Percentiles rank a stretch among this genome's conserved stretches.
phyloP scores from a whole-genome alignment of 2,888 invertebrate species.

The Ditula angustiorana region DNA sequence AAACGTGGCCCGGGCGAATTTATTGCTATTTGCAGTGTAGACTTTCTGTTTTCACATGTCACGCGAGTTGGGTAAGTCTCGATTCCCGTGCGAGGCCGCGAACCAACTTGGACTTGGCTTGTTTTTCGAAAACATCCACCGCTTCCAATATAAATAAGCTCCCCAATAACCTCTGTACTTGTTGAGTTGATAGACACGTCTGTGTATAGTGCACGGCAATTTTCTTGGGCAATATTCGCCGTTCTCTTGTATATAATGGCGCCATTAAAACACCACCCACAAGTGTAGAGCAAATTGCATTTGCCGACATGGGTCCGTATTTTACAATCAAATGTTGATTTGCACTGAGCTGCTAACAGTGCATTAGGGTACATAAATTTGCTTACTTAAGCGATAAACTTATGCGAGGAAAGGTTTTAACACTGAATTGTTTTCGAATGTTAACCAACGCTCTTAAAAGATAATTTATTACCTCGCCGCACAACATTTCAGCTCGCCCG shows the following conservation, averaged over 20 bases:
- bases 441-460: slow-evolving; percentile 65
- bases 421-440: slow-evolving; percentile 67
- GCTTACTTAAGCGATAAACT: slow-evolving; percentile 75
- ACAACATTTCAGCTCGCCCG: slow-evolving; percentile 47
- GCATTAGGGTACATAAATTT: slow-evolving; percentile 80
- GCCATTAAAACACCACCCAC: slow-evolving; percentile 83
- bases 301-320: slow-evolving; percentile 76
- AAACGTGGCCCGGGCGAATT: slow-evolving; percentile 73
- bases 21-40: slow-evolving; percentile 76
- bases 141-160: slow-evolving; percentile 25
- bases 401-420: slow-evolving; percentile 64
- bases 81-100: slow-evolving; percentile 38
- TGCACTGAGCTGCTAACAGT: slow-evolving; percentile 73
- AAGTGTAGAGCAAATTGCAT: slow-evolving; percentile 79
- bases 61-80: slow-evolving; percentile 62
- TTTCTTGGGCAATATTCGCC: slow-evolving; percentile 76
- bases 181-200: slow-evolving; percentile 57
- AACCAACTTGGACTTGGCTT: slow-evolving; percentile 32
- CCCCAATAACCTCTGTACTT: slow-evolving; percentile 27
- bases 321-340: slow-evolving; percentile 83
- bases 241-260: slow-evolving; percentile 71
- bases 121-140: slow-evolving; percentile 41
- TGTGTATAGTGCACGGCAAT: slow-evolving; percentile 69
- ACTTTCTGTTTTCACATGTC: slow-evolving; percentile 77
- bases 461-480: slow-evolving; percentile 64